Conservation (phyloP, 1,140 invertebrate genomes). For the Leptestheria dahalacensis region DNA sequence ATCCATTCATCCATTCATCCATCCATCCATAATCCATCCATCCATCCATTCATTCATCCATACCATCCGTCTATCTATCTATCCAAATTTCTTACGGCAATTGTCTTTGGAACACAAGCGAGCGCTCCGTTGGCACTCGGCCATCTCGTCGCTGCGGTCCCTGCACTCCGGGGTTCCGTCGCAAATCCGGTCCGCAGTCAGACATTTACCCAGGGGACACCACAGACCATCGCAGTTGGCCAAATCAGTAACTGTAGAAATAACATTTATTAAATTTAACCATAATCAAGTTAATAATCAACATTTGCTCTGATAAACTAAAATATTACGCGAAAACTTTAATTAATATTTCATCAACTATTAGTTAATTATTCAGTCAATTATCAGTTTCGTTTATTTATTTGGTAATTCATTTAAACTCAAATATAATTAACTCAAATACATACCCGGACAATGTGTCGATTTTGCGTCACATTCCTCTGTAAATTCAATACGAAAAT, state of each 20-base stretch:
- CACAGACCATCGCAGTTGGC: background rate
- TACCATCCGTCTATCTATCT: no score
- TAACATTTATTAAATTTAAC: background rate
- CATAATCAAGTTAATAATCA: background rate
- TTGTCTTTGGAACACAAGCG: background rate
- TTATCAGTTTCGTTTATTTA: background rate
- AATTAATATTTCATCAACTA: background rate
- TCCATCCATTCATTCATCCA: no score
- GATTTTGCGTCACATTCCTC: no score
- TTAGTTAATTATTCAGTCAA: background rate
- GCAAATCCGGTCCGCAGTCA: background rate
- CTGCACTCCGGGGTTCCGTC: conserved; percentile 9
- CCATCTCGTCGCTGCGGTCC: conserved; percentile 8
- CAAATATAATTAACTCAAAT: no score
- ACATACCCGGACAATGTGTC: no score
- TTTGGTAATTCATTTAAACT: background rate
- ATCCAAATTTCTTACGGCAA: background rate
- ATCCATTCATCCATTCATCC: no score
- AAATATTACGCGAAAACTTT: background rate
- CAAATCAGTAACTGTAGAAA: background rate
- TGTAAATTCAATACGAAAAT: background rate
- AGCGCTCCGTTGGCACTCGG: background rate
- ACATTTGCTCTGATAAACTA: background rate
- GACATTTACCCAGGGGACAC: background rate
- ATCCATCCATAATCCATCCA: no score